Base-by-base conservation (phyloP, 2,113 vertebrate genomes). In the Platichthys stellatus region DNA sequence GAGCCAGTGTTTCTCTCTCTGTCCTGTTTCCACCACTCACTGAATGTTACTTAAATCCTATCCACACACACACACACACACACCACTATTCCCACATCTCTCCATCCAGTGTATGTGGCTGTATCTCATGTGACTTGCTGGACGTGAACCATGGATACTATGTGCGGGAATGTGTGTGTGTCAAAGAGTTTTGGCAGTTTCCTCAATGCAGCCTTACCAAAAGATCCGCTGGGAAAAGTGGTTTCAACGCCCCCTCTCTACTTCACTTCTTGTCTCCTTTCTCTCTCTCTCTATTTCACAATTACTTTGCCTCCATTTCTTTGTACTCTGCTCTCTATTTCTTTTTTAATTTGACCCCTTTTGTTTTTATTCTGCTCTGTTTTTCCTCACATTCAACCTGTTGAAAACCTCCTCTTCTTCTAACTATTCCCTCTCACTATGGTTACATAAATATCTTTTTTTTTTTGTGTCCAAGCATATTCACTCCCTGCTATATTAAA, bases 171-270 rank as follows among this genome's bases (percentile, higher is more conserved):
- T 80, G 84, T 85, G 86, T 86, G 84, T 81, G 70, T 85, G 72
- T 60, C 23, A 43, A 69, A 87, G 86, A 87, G 86, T 89, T 90
- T 82, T 88, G 88, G 80, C 88, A 85, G 82, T 89, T 91, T 87
- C 82, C 69, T 88, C 82, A 81, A 76, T 24, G 43, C 70, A 76
- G 82, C 40, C 73, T 87, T n/a, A 88, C 78, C 86, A 86, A 86
- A 79, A 84, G 71, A 88, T 87, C 90, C 84, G 51, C 70, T 75
- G 89, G 89, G 91, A 90, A 86, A 91, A 84, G 87, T 88, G 85
- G 86, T 88, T 89, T 86, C 71, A 78, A 92, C 83, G 77, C 87
- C 88, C 80, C 87, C 88, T 87, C 88, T 78, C 77, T 80, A 74
- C 63, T 79, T 74, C 88, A 38, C 66, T 15, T 88, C 76, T 70